Base-by-base conservation (phyloP, 2,888 invertebrate genomes). In the Sinodicranocentrus sp. region DNA sequence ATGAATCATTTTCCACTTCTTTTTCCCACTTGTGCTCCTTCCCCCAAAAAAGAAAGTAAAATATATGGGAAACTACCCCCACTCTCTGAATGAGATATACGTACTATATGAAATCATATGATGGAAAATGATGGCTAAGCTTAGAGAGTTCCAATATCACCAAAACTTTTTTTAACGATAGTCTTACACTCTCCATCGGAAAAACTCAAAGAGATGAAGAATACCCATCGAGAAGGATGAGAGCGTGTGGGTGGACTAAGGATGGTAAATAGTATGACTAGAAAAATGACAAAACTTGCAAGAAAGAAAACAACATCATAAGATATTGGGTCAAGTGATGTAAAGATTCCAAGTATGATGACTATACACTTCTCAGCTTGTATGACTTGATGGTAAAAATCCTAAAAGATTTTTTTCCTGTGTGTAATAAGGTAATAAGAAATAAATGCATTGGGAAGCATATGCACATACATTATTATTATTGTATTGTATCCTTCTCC, bases 1-100 rank as follows among this genome's bases (percentile, higher is more conserved):
- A 79, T 79, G 79, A 79, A 79, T 71, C 79, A 79, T 79, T 79
- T 70, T 79, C 73, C 63, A 61, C 78, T 78, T 73, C 6, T 57
- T 28, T 61, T 54, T 70, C 54, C 70, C 48, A 48, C 48, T 48
- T 48, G 21, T 63, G 57, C n/a, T 33, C 10, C 33, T 33, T 33
- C 33, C 3, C n/a, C n/a, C n/a, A n/a, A n/a, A n/a, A n/a, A n/a
- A n/a, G n/a, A n/a, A n/a, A n/a, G n/a, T n/a, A n/a, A n/a, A n/a
- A n/a, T n/a, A n/a, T n/a, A n/a, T n/a, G n/a, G n/a, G n/a, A n/a
- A n/a, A n/a, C n/a, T n/a, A n/a, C n/a, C n/a, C n/a, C n/a, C n/a
- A n/a, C n/a, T n/a, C n/a, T n/a, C n/a, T n/a, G n/a, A n/a, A n/a
- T n/a, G n/a, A n/a, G n/a, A n/a, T n/a, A n/a, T n/a, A n/a, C n/a